Evolutionary conservation across 2,888 invertebrate species (phyloP), one percentile per base, ranked within the genome.

Genomic region (Adineta ricciae): DNA sequence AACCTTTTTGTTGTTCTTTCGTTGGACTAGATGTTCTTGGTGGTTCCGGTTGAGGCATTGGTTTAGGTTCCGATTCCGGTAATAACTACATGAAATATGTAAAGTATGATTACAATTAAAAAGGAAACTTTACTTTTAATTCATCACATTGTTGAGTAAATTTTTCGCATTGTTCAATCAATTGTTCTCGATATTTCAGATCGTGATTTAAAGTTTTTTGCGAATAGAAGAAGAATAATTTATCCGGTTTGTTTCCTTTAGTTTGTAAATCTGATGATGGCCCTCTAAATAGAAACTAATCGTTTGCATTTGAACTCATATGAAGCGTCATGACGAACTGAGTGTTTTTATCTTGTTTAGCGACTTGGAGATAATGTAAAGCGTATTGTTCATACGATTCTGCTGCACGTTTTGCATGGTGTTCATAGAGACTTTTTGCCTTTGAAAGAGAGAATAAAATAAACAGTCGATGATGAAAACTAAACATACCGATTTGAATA

Each of bases 1-100:
- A 64, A 64, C 56, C 56, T 64, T 64, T 32, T 32, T 64, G 32
- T 64, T n/a, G 64, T 32, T 27, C 19, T 64, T 32, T n/a, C 8
- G 78, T 78, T 21, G 78, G 78, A 78, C 78, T 78, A 11, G 78
- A 78, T 78, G 78, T 78, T 78, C 78, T 38, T 24, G 78, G 78
- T 78, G 38, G 78, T 41, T 78, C n/a, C 1, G 21, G 38, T 41
- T 78, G 38, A 2, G 78, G 78, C 7, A 41, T 46, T 46, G 46
- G 46, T n/a, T n/a, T n/a, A n/a, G n/a, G n/a, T 46, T 78, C n/a
- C 16, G 21, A 24, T 41, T 78, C 78, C 0, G 78, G 78, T 4
- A 41, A 78, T n/a, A 78, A 21, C 38, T 38, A 19, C 19, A 64
- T 32, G 50, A 50, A n/a, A n/a, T n/a, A n/a, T n/a, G n/a, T n/a